A percentile compares a stretch with the other conserved stretches of the same genome.
phyloP scores from a whole-genome alignment of 2,113 vertebrate genomes.

The Malurus elegans region DNA sequence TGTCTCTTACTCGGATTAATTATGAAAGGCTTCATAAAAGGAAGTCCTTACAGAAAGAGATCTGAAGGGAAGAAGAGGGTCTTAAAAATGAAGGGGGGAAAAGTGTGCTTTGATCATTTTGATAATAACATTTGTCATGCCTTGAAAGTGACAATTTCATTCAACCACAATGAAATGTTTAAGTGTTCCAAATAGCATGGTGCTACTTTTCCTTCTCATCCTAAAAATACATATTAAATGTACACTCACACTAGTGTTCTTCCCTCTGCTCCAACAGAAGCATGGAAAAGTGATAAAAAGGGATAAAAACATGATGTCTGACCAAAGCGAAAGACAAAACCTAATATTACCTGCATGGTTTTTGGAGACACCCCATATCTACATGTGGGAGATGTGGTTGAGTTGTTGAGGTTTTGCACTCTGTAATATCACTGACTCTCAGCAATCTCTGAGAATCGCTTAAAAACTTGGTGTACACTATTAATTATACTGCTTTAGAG shows the following conservation, averaged over 20 bases:
- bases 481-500: not conserved
- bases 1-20: not conserved
- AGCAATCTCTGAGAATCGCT: not conserved
- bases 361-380: not conserved
- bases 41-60: not conserved
- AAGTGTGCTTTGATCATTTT: not conserved
- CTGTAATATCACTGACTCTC: not conserved
- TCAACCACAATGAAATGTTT: not conserved
- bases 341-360: not conserved
- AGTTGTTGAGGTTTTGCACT: not conserved
- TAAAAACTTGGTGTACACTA: not conserved
- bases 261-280: not conserved
- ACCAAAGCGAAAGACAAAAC: not conserved
- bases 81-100: not conserved
- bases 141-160: constrained; percentile 12
- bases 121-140: not conserved
- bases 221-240: not conserved
- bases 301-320: not conserved
- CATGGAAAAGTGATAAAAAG: not conserved
- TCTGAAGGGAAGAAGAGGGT: not conserved
- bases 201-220: not conserved
- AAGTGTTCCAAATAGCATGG: not conserved
- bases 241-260: not conserved
- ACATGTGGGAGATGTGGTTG: not conserved
- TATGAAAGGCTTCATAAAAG: constrained; percentile 6